Conservation (phyloP, 2,888 invertebrate genomes). For the Meteorus cinctellus region DNA sequence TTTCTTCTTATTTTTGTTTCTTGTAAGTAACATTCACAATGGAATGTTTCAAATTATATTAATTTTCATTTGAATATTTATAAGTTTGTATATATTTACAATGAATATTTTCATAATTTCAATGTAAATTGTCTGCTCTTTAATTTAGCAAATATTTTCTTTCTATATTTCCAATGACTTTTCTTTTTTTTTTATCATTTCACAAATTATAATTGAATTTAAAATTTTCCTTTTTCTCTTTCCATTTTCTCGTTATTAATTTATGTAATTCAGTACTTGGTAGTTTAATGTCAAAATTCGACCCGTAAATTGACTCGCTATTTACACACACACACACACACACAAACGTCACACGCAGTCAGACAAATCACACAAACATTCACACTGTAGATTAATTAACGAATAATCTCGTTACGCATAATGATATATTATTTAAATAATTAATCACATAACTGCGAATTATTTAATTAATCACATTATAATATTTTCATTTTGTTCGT, state of each 20-base stretch:
- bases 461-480: constrained; percentile 15
- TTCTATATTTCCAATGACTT: neutral
- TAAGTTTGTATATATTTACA: constrained; percentile 22
- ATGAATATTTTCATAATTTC: neutral
- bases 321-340: neutral
- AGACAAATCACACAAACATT: neutral
- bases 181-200: neutral
- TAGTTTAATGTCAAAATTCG: constrained; percentile 36
- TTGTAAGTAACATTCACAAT: constrained; percentile 7
- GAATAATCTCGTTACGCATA: neutral
- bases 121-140: neutral
- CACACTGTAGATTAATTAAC: neutral
- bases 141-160: neutral
- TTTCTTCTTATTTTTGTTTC: neutral
- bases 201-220: neutral
- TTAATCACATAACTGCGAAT: constrained; percentile 8
- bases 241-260: neutral
- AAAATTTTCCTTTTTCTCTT: neutral
- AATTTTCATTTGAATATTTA: neutral
- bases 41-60: constrained; percentile 10
- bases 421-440: neutral
- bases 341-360: neutral
- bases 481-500: neutral
- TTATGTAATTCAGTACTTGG: constrained; percentile 24
- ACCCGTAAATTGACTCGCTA: constrained; percentile 31